Conservation (phyloP, 2,797 vertebrate genomes). For the Neopelma chrysocephalum region DNA sequence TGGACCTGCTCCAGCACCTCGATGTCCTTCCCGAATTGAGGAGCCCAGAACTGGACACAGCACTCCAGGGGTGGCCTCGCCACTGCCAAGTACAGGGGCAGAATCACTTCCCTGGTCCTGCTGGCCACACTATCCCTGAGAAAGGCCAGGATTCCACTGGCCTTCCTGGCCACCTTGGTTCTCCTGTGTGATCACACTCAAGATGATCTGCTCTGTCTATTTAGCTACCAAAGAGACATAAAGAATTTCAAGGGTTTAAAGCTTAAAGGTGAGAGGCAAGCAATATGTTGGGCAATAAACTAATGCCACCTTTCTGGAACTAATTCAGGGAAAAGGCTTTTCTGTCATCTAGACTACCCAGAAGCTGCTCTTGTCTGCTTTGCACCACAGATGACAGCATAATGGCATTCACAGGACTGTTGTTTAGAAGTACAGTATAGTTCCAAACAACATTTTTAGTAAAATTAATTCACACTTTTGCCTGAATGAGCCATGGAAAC, state of each 20-base stretch:
- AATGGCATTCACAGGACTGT: neutral
- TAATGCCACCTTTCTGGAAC: neutral
- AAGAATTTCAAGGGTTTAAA: neutral
- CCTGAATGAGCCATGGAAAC: slow-evolving; percentile 40
- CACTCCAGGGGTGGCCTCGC: neutral
- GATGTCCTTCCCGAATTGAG: neutral
- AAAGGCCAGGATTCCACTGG: neutral
- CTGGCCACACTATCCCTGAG: neutral
- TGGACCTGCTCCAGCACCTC: neutral
- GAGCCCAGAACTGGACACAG: neutral
- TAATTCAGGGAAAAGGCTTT: neutral
- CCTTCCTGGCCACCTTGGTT: neutral
- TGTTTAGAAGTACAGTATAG: neutral
- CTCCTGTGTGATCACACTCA: neutral
- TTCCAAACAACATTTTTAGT: slow-evolving; percentile 21
- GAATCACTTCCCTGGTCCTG: neutral
- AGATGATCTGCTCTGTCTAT: neutral
- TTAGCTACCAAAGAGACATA: neutral
- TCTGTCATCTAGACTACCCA: neutral
- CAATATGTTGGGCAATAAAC: neutral
- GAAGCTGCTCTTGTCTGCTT: neutral
- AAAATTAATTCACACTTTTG: slow-evolving; percentile 45
- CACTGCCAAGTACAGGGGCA: neutral
- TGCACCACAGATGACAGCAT: neutral
- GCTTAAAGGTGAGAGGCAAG: neutral